These are phyloP conservation scores for Scaptomyza reducta DNA, from an alignment of 2,888 invertebrate genomes.

Conservation along the genomic window DNA sequence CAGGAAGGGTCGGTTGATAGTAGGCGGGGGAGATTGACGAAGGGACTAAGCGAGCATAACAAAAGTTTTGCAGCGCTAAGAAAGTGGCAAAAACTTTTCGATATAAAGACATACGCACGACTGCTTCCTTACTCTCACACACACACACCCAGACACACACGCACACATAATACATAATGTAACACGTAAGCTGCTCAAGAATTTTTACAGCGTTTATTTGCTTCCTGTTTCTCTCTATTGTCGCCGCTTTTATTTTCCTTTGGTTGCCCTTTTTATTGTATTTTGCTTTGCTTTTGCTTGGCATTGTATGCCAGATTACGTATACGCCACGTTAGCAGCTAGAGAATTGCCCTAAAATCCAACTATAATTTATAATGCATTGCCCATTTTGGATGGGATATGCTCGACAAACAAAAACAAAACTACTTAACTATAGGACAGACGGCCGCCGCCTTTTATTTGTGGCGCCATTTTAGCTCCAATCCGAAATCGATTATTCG, in stretches of 20 bases:
- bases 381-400: slow-evolving; percentile 43
- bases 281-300: slow-evolving; percentile 23
- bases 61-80: slow-evolving; percentile 73
- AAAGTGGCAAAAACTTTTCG: slow-evolving; percentile 77
- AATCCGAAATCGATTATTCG: slow-evolving; percentile 49
- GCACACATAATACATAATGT: slow-evolving; percentile 36
- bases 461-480: slow-evolving; percentile 39
- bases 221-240: slow-evolving; percentile 65
- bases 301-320: slow-evolving; percentile 61
- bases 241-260: slow-evolving; percentile 53
- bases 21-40: neutral
- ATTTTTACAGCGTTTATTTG: slow-evolving; percentile 70
- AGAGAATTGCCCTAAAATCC: slow-evolving; percentile 41
- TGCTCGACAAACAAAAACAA: slow-evolving; percentile 1
- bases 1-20: neutral
- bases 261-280: slow-evolving; percentile 27
- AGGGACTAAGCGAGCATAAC: slow-evolving; percentile 74
- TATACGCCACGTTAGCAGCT: slow-evolving; percentile 61
- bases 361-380: slow-evolving; percentile 75
- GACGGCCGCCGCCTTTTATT: slow-evolving; percentile 24
- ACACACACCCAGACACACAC: slow-evolving; percentile 19
- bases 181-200: slow-evolving; percentile 65
- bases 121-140: slow-evolving; percentile 42
- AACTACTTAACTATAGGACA: slow-evolving; percentile 32
- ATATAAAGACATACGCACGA: slow-evolving; percentile 78